Conservation (phyloP, 2,888 invertebrate genomes). For the Chrysotoxum bicinctum region DNA sequence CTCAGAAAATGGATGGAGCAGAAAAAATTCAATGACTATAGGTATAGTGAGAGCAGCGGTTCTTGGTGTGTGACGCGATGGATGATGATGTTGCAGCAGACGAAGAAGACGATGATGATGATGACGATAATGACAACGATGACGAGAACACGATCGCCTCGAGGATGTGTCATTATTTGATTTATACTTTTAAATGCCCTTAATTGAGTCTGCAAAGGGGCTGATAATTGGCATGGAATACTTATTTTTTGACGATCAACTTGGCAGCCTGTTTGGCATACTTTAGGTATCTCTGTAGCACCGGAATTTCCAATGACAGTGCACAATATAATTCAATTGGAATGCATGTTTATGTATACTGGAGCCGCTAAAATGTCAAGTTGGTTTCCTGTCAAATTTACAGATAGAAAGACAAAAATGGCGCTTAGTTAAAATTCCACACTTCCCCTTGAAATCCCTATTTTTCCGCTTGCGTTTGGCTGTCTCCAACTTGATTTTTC, state of each 20-base stretch:
- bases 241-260: conserved; percentile 27
- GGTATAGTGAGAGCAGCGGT: conserved; percentile 34
- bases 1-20: conserved; percentile 46
- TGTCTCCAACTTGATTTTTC: neutral
- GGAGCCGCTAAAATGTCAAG: conserved; percentile 30
- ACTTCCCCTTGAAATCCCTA: neutral
- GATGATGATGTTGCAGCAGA: conserved; percentile 34
- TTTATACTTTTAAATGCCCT: conserved; percentile 75
- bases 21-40: conserved; percentile 44
- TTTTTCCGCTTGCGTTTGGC: neutral
- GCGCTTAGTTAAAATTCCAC: neutral
- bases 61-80: conserved; percentile 47
- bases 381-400: conserved; percentile 28
- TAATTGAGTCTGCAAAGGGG: conserved; percentile 75
- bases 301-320: conserved; percentile 27
- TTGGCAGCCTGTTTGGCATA: conserved; percentile 63
- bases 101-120: conserved; percentile 49
- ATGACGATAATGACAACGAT: conserved; percentile 60
- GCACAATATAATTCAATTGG: conserved; percentile 48
- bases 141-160: conserved; percentile 74
- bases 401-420: neutral
- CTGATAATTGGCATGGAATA: conserved; percentile 67
- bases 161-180: conserved; percentile 75
- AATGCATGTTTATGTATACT: conserved; percentile 33
- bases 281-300: conserved; percentile 31